Conservation (phyloP, 2,797 vertebrate species). For the Gymnocypris eckloni region DNA sequence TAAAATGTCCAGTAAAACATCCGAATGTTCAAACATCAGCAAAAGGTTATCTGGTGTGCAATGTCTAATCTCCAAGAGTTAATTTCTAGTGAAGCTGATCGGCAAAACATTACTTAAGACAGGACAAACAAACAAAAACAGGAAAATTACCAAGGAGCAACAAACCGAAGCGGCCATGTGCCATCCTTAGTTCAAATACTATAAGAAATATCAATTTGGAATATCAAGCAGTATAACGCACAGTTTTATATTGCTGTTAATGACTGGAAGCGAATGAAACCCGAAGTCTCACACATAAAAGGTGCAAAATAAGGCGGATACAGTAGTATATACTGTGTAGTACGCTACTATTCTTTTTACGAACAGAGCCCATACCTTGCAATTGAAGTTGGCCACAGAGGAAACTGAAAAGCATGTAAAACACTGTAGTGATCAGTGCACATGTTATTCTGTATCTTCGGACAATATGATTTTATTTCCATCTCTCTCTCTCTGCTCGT, state of each 20-base stretch:
- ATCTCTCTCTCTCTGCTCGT: neutral
- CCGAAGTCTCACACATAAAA: neutral
- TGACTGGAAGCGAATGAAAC: neutral
- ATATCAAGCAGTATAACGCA: neutral
- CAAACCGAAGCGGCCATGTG: no score
- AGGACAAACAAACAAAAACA: no score
- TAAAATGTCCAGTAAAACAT: no score
- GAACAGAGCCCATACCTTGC: neutral
- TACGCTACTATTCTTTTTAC: neutral
- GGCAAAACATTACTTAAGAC: no score
- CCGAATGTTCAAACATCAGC: no score
- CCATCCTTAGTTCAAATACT: neutral
- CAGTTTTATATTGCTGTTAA: neutral
- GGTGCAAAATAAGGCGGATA: neutral
- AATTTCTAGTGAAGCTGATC: no score
- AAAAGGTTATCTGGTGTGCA: no score
- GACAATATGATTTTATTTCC: conserved; percentile 15
- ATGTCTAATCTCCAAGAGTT: no score
- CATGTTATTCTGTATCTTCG: neutral
- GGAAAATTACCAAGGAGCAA: no score
- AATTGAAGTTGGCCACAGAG: neutral
- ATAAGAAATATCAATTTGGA: neutral
- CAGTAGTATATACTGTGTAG: neutral
- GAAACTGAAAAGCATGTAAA: neutral
- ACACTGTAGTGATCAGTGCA: neutral